phyloP scores from a whole-genome alignment of 1,140 invertebrate species.

The Adelges cooleyi region DNA sequence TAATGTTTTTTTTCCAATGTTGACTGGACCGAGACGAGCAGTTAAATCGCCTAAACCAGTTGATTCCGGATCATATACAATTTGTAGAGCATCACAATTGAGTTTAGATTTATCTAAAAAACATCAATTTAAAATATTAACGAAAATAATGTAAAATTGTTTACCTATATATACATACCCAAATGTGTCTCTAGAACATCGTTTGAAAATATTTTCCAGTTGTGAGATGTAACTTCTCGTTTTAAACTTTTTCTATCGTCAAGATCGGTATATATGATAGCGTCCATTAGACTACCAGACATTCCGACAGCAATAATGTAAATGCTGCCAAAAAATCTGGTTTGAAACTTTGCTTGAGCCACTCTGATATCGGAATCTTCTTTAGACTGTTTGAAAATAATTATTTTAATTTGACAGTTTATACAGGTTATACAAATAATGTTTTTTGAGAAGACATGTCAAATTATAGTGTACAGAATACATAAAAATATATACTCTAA shows the following conservation, averaged over 20 bases:
- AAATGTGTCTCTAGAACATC: conserved; percentile 72
- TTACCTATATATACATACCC: conserved; percentile 40
- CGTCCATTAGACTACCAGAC: conserved; percentile 53
- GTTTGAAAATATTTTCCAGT: conserved; percentile 81
- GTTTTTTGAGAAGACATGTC: too few relatives aligned
- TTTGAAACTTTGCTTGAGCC: conserved; percentile 67
- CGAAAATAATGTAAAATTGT: neutral
- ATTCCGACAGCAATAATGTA: conserved; percentile 67
- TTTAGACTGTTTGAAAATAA: conserved; percentile 38
- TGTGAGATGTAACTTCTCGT: conserved; percentile 51
- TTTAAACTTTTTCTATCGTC: conserved; percentile 47
- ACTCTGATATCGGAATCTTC: conserved; percentile 63
- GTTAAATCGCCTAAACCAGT: conserved; percentile 67
- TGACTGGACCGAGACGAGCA: conserved; percentile 58
- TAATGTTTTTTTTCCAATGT: conserved; percentile 51
- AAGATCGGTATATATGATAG: conserved; percentile 60
- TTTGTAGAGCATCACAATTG: conserved; percentile 72
- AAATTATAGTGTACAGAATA: too few relatives aligned
- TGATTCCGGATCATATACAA: conserved; percentile 72
- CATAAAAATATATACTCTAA: too few relatives aligned
- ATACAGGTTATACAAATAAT: too few relatives aligned
- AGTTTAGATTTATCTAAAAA: conserved; percentile 41
- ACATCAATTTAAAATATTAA: neutral
- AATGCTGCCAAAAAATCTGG: conserved; percentile 64
- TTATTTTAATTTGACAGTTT: neutral